phyloP scores from a whole-genome alignment of 2,888 invertebrate species.

The Pegoplata infirma region DNA sequence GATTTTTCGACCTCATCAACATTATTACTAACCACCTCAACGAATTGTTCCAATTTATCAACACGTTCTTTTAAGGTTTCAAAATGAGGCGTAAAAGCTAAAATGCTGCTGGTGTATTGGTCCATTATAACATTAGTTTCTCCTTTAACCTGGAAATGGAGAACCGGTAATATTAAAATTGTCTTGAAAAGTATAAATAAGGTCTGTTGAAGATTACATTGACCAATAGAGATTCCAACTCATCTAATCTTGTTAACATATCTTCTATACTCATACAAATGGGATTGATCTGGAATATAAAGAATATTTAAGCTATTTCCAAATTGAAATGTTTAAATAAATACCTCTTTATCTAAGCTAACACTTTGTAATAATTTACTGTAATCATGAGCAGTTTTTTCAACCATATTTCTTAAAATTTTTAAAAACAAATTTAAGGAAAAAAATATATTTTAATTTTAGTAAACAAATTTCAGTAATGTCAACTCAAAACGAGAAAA shows the following conservation, averaged over 20 bases:
- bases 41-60: conserved; percentile 79
- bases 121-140: conserved; percentile 73
- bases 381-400: conserved; percentile 80
- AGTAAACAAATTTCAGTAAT: conserved; percentile 20
- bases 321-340: neutral
- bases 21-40: conserved; percentile 80
- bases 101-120: conserved; percentile 79
- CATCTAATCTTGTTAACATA: conserved; percentile 83
- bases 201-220: conserved; percentile 80
- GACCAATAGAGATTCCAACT: conserved; percentile 82
- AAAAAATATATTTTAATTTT: neutral
- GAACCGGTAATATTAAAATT: neutral
- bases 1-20: conserved; percentile 80
- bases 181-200: neutral
- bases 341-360: conserved; percentile 80
- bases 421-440: neutral
- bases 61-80: conserved; percentile 80
- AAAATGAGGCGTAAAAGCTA: conserved; percentile 80
- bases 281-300: conserved; percentile 78
- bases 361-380: conserved; percentile 80
- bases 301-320: too few species aligned
- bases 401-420: conserved; percentile 75
- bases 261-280: conserved; percentile 83
- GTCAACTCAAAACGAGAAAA: too few species aligned
- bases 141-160: conserved; percentile 71